Evolutionary conservation across 2,888 invertebrate genomes (phyloP), one percentile per base, ranked within the genome.

Genomic region (Ophion obscuratus): DNA sequence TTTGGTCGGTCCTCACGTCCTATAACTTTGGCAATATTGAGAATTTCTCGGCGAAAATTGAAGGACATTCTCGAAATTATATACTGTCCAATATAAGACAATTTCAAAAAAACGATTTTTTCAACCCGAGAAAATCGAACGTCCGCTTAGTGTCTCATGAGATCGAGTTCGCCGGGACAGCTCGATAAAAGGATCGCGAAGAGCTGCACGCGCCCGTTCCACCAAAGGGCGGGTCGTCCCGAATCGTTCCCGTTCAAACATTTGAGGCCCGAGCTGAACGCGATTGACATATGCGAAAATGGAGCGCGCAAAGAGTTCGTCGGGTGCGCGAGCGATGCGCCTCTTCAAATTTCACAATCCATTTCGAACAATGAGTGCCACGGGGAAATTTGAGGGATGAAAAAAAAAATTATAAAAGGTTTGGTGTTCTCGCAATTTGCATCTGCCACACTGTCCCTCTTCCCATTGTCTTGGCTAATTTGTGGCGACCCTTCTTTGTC

Each of bases 401-500:
- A 88, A 81, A 61, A 61, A 61, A 61, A 61, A 61, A 24, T 17
- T 5, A 61, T 24, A 61, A 83, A 89, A 90, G 88, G 88, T 89
- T 90, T 87, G 87, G 14, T 53, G 84, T 86, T 73, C 87, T 88
- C 85, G 88, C 20, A 90, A 94, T 94, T 94, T 94, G 93, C 94
- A 94, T 94, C 94, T 94, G 94, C 89, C 89, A 85, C 53, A 53
- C 89, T 90, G 88, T 91, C 90, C 88, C 78, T 87, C 20, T 14
- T 11, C 53, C 17, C 88, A 90, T 94, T 94, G 94, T 94, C 90
- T 94, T 89, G 92, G 94, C 94, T 94, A 94, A 94, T 94, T 94
- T 93, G 87, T 47, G 76, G 86, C 88, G 83, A 87, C 89, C 89
- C 92, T 89, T 90, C 83, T 79, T 76, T 81, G 81, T 84, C 77